Base-by-base conservation (phyloP, 2,888 invertebrate genomes). In the Dusona sp. region DNA sequence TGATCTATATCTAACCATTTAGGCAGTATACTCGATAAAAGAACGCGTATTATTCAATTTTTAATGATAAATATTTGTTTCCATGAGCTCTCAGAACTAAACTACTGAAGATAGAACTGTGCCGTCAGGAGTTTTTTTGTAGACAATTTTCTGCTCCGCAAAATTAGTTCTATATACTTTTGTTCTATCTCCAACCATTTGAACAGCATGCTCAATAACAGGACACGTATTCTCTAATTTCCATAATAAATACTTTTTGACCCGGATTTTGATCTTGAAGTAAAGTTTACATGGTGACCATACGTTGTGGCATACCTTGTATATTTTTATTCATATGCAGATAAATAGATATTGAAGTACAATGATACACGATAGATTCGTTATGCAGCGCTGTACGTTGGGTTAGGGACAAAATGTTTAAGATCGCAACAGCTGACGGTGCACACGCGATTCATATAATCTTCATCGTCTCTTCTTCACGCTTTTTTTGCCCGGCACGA, bases 401-500 rank as follows among this genome's bases (percentile, higher is more conserved):
- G 22, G 42, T 45, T 13, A n/a, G 45, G 79, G 70, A 33, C 45
- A 19, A 70, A 79, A 9, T 61, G 33, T 22, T 48, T 33, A 65
- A 48, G 48, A 64, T 51, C n/a, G 45, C 22, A 70, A 45, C 70
- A 79, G 57, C 70, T 79, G 79, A 70, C 70, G 19, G 38, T 25
- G 16, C 19, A 38, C 61, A 64, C 82, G 85, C 79, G 68, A 84
- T 79, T 77, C 70, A 25, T 65, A 61, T 29, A 61, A 19, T 33
- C 57, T 8, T 29, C 72, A 77, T 73, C 65, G 77, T 68, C 45
- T 11, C n/a, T 51, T 75, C 11, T 36, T 57, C 13, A 13, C 42
- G 25, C 8, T 54, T 54, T 65, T 78, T 68, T 42, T 22, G 38
- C 64, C 68, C 72, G 61, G 57, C 61, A 79, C 51, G 48, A 80